Conservation (phyloP, 2,113 vertebrate genomes). For the Ginglymostoma cirratum region DNA sequence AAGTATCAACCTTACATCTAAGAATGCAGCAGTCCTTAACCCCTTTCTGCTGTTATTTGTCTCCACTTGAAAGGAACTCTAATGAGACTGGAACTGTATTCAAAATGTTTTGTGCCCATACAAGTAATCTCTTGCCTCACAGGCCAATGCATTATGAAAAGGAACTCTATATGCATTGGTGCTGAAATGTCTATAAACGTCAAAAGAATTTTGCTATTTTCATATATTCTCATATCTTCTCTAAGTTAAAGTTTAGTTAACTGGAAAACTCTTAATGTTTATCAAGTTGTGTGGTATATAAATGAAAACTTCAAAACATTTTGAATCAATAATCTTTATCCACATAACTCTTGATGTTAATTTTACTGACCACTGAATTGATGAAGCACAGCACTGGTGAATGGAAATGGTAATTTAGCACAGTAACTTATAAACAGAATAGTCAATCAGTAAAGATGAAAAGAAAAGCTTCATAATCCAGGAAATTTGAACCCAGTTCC, state of each 20-base stretch:
- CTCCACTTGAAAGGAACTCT: neutral
- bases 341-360: slow-evolving; percentile 4
- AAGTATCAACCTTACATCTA: neutral
- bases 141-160: slow-evolving; percentile 4
- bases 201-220: neutral
- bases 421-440: slow-evolving; percentile 4
- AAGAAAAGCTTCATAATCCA: slow-evolving; percentile 8
- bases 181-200: neutral
- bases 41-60: neutral
- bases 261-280: slow-evolving; percentile 6
- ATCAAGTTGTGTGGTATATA: neutral
- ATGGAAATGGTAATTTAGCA: slow-evolving; percentile 4
- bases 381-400: neutral
- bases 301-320: neutral
- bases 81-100: slow-evolving; percentile 29
- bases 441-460: neutral
- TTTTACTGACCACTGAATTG: neutral
- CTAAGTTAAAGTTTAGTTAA: neutral
- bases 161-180: neutral
- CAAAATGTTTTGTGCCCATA: slow-evolving; percentile 19
- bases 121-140: slow-evolving; percentile 28
- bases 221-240: neutral
- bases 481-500: neutral
- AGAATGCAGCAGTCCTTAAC: slow-evolving; percentile 7
- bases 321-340: neutral